phyloP scores from a whole-genome alignment of 2,888 invertebrate species.

The Dione vanillae region DNA sequence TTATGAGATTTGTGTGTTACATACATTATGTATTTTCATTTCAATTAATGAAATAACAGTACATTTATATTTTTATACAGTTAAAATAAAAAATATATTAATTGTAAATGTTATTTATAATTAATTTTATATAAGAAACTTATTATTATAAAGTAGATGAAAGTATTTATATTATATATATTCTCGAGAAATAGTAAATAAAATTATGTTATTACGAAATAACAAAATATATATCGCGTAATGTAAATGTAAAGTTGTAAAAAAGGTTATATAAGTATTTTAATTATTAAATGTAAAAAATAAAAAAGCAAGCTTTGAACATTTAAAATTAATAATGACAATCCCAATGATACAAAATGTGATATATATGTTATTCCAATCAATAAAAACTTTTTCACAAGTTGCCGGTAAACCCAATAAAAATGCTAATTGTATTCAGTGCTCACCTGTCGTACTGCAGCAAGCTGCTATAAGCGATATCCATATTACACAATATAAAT shows the following conservation, averaged over 20 bases:
- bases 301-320: not conserved
- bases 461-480: constrained; percentile 71
- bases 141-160: too few species aligned
- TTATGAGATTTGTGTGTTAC: not conserved
- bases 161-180: too few species aligned
- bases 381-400: constrained; percentile 62
- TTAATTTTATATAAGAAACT: too few species aligned
- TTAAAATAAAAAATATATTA: too few species aligned
- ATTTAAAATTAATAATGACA: not conserved
- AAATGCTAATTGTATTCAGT: constrained; percentile 73
- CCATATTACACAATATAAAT: constrained; percentile 80
- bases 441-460: constrained; percentile 79
- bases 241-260: not conserved
- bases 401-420: constrained; percentile 66
- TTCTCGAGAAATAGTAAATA: too few species aligned
- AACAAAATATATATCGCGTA: too few species aligned
- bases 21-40: too few species aligned
- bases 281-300: not conserved
- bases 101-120: too few species aligned
- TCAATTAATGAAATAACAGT: too few species aligned
- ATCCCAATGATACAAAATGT: not conserved
- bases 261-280: not conserved
- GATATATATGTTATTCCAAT: constrained; percentile 36
- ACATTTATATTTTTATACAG: too few species aligned
- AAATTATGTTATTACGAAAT: too few species aligned